These are phyloP conservation scores for Microctenopoma lineatum DNA, from an alignment of 2,797 vertebrate genomes.

Conservation along the genomic window DNA sequence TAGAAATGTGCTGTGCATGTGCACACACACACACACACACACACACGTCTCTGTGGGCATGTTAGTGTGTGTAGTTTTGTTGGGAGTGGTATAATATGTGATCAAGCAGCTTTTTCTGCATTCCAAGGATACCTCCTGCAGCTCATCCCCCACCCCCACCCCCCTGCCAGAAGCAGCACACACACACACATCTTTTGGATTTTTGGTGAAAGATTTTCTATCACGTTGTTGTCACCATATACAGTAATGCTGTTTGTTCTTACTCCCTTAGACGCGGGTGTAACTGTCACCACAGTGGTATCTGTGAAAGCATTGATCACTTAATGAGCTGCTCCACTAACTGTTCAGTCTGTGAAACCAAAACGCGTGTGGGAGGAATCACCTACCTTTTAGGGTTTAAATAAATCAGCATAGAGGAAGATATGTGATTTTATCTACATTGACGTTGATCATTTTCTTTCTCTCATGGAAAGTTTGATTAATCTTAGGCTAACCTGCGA, in stretches of 20 bases:
- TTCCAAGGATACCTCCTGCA: constrained; percentile 57
- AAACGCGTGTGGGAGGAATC: too few species aligned
- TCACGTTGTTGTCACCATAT: not conserved
- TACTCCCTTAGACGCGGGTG: too few species aligned
- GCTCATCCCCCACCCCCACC: constrained; percentile 5
- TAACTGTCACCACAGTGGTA: too few species aligned
- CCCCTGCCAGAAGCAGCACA: not conserved
- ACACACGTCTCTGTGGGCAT: constrained; percentile 7
- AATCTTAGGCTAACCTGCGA: not conserved
- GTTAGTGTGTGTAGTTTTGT: constrained; percentile 12
- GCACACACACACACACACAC: not conserved
- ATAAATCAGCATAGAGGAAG: not conserved
- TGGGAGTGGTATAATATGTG: constrained; percentile 52
- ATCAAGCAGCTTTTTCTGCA: constrained; percentile 62
- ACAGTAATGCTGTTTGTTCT: too few species aligned
- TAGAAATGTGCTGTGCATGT: not conserved
- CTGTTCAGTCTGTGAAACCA: too few species aligned
- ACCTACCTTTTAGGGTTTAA: not conserved
- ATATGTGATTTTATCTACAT: too few species aligned
- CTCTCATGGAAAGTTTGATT: not conserved
- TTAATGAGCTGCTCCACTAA: too few species aligned
- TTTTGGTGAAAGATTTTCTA: too few species aligned
- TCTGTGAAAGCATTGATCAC: too few species aligned
- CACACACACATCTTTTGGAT: not conserved
- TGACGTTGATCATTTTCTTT: not conserved